These are phyloP conservation scores for Corbicula japonica DNA, from an alignment of 2,888 invertebrate species.

Conservation along the genomic window DNA sequence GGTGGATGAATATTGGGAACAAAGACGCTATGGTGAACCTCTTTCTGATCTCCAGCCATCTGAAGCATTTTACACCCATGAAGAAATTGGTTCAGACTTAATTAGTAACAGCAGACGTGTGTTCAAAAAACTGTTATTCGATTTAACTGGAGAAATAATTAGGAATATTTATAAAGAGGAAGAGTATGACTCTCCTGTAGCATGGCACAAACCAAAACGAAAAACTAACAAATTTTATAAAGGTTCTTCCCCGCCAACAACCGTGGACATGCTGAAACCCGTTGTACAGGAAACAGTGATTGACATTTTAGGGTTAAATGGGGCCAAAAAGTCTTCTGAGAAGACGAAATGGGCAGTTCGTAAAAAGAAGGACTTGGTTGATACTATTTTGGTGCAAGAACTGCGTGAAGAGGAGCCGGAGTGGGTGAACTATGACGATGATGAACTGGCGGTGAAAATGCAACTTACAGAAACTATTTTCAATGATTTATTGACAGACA, in stretches of 20 bases:
- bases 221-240: constrained; percentile 78
- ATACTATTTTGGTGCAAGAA: constrained; percentile 91
- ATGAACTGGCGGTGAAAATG: constrained; percentile 90
- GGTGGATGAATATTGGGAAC: constrained; percentile 83
- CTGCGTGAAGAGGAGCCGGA: constrained; percentile 91
- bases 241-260: constrained; percentile 79
- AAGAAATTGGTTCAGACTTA: constrained; percentile 68
- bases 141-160: constrained; percentile 85
- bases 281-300: constrained; percentile 80
- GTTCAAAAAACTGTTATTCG: constrained; percentile 85
- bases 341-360: constrained; percentile 81
- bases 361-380: constrained; percentile 89
- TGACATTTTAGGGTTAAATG: constrained; percentile 79
- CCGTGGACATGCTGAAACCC: constrained; percentile 78
- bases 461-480: constrained; percentile 89
- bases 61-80: constrained; percentile 71
- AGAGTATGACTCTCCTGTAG: constrained; percentile 85
- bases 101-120: constrained; percentile 78
- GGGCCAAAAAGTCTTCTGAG: constrained; percentile 71
- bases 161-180: constrained; percentile 84
- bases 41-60: constrained; percentile 77
- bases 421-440: constrained; percentile 92
- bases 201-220: constrained; percentile 88
- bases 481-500: constrained; percentile 88
- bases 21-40: constrained; percentile 79